phyloP scores from a whole-genome alignment of 2,113 vertebrate genomes.

The Zosterops lateralis region DNA sequence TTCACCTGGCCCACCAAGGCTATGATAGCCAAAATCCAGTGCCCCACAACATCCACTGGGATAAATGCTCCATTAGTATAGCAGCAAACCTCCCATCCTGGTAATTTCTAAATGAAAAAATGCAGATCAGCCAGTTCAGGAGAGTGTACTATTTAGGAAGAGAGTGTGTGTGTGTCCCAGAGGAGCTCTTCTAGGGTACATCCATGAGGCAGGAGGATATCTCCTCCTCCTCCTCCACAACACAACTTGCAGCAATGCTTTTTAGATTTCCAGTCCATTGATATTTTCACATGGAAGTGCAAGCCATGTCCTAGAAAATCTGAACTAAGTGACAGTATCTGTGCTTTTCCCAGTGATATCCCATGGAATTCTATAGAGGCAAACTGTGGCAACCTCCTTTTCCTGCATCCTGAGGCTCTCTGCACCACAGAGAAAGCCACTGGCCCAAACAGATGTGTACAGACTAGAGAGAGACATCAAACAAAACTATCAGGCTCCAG shows the following conservation, averaged over 20 bases:
- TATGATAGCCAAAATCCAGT: background rate
- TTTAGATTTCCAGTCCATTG: background rate
- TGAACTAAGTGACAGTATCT: background rate
- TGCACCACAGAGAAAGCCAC: background rate
- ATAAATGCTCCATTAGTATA: background rate
- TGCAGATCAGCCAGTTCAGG: background rate
- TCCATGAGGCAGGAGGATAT: background rate
- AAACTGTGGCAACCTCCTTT: background rate
- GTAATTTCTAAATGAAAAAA: background rate
- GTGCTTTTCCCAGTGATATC: background rate
- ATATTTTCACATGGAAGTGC: background rate
- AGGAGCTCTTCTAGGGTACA: background rate
- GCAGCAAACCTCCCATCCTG: background rate
- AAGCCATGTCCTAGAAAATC: background rate
- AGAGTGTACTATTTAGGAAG: background rate
- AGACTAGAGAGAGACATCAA: background rate
- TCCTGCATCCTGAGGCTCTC: background rate
- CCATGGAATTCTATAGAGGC: background rate
- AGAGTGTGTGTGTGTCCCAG: background rate
- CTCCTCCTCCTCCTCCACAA: background rate
- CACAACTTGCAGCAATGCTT: background rate
- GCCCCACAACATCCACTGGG: background rate
- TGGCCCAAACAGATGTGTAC: background rate
- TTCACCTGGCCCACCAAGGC: background rate
- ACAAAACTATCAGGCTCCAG: background rate